Evolutionary conservation across 2,888 invertebrate species (phyloP).

Genomic region (Apoderus coryli): DNA sequence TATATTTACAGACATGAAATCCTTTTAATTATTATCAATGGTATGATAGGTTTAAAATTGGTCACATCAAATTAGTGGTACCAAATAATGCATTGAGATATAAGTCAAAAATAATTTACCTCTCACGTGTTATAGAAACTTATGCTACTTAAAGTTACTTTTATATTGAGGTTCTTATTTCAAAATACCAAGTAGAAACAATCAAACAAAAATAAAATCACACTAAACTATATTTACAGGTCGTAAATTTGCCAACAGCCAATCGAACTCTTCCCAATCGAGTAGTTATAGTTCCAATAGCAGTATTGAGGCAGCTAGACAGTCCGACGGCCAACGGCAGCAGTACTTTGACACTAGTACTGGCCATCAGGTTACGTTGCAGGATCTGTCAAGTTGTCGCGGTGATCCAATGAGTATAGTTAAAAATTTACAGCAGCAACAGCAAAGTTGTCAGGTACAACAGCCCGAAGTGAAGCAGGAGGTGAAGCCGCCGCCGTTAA

Average conservation of each 20-base stretch:
- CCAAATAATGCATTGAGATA: too few species aligned
- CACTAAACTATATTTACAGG: too few species aligned
- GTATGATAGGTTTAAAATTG: too few species aligned
- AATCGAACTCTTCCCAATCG: conserved; percentile 28
- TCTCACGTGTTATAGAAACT: too few species aligned
- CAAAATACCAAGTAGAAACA: too few species aligned
- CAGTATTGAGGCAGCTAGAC: conserved; percentile 25
- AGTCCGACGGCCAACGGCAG: conserved; percentile 44
- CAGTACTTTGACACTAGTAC: conserved; percentile 50
- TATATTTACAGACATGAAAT: too few species aligned
- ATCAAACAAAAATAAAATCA: too few species aligned
- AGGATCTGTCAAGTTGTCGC: conserved; percentile 57
- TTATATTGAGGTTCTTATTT: too few species aligned
- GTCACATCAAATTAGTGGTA: too few species aligned
- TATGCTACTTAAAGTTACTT: too few species aligned
- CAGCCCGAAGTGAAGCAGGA: conserved; percentile 30
- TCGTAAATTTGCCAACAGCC: conserved; percentile 25
- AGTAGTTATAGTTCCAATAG: conserved; percentile 34
- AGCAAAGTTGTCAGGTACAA: conserved; percentile 25
- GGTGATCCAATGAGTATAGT: conserved; percentile 66
- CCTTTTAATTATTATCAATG: too few species aligned
- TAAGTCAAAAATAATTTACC: too few species aligned
- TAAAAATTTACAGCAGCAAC: conserved; percentile 43
- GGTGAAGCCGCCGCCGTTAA: conserved; percentile 28
- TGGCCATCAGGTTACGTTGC: conserved; percentile 43